Base-by-base conservation (phyloP, 2,888 invertebrate genomes). In the Caenorhabditis drosophilae region DNA sequence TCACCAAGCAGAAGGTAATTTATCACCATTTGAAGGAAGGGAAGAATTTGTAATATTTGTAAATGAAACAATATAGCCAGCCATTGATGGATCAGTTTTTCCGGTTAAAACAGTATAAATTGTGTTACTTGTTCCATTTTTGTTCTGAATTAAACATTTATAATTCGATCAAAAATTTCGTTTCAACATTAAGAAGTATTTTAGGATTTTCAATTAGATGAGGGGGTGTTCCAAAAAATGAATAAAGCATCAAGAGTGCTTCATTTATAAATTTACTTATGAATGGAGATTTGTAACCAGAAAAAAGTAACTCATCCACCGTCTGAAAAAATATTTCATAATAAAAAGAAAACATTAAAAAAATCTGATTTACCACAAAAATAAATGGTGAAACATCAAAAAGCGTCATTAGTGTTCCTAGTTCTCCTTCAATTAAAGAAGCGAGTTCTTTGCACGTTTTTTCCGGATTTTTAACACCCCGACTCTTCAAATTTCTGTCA, bases 281-380 rank as follows among this genome's bases (percentile, higher is more conserved):
- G 35, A 75, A 49, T 9, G 75, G 75, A 27, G 74, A 54, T n/a
- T 63, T 58, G 59, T 76, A 76, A n/a, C 77, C 76, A 38, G 71
- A 68, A 52, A 71, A 75, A 41, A 77, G 54, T 12, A 77, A 52
- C 42, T 77, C 60, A 46, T 77, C 76, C 18, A 76, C 74, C 15
- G 74, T 76, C 77, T 77, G 56, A 48, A 18, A 41, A 50, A 4
- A 26, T 22, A 35, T 46, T n/a, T 20, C 16, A 7, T 20, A 15
- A 15, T 2, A 45, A 52, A 55, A 23, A 48, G 34, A 53, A 23
- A 35, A 47, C 50, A 42, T 36, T 12, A 53, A 16, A 25, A 41
- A 44, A 42, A 27, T 26, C 27, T 35, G 6, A 45, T 55, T 25
- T 15, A 72, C 76, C 59, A 76, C 73, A 36, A 42, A 58, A 45